Conservation (phyloP, 2,113 vertebrate species). For the Syrmaticus mikado region DNA sequence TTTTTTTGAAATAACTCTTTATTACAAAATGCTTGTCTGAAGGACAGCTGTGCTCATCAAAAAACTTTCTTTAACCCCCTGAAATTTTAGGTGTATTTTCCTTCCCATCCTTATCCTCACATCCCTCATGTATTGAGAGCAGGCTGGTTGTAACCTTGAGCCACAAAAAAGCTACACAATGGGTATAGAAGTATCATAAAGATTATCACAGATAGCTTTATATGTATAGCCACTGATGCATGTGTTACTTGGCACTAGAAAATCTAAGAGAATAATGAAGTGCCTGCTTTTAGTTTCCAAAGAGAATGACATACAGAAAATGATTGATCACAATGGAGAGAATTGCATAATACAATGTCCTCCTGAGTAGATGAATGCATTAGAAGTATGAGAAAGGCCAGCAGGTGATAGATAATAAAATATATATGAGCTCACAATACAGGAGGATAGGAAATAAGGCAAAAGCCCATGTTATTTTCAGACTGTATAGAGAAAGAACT, state of each 20-base stretch:
- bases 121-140: background rate
- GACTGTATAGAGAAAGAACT: background rate
- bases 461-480: background rate
- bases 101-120: background rate
- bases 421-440: background rate
- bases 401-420: background rate
- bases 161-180: background rate
- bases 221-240: slow-evolving; percentile 14
- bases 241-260: background rate
- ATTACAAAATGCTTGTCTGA: background rate
- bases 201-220: background rate
- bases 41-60: background rate
- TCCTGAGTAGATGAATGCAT: slow-evolving; percentile 37
- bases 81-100: background rate
- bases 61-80: background rate
- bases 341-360: slow-evolving; percentile 30
- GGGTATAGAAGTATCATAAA: background rate
- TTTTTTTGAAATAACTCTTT: background rate
- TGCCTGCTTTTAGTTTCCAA: slow-evolving; percentile 38
- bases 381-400: background rate
- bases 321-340: slow-evolving; percentile 34
- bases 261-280: slow-evolving; percentile 42
- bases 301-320: background rate
- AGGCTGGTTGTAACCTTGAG: background rate
- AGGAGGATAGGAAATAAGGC: background rate